Evolutionary conservation across 2,113 vertebrate genomes (phyloP), one percentile per base, ranked within the genome.

Genomic region (Malurus alboscapulatus): DNA sequence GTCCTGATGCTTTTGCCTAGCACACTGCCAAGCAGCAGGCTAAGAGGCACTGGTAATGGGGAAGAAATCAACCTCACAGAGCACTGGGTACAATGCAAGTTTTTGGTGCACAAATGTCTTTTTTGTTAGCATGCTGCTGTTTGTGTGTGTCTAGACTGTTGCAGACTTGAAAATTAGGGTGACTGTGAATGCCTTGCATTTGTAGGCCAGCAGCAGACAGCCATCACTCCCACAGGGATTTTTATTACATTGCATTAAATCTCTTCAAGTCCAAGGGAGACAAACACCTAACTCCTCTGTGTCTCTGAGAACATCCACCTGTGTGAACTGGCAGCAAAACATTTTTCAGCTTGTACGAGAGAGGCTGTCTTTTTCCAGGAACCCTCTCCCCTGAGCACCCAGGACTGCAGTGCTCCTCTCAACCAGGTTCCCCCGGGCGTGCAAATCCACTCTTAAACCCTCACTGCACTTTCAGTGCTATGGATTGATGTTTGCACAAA

Each of bases 11-110:
- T 80, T 87, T 71, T 80, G 82, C 51, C 63, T 67, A 93, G 48
- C 55, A 95, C 79, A 51, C 53, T 92, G 75, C 25, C 0, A 1
- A 90, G 67, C 71, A 92, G 78, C 68, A 91, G 67, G 76, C 89
- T 17, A 79, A 90, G 22, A 85, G 53, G 27, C 38, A 66, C 38
- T 51, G 63, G 26, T 63, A 94, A 91, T 17, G 63, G 94, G 77
- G 67, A 92, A 92, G 67, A 89, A 85, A 59, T 34, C 27, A 36
- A 67, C 87, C 67, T 91, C 71, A 61, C 36, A 90, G 79, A 55
- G 42, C 1, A 2, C n/a, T 71, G 50, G 65, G 59, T n/a, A 58
- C 53, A 51, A 21, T 32, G 51, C 34, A 65, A 73, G 38, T 19
- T 92, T 80, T 77, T 80, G 53, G 69, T 75, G 77, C 54, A 72